phyloP scores from a whole-genome alignment of 2,888 invertebrate species.

The Clunio marinus region DNA sequence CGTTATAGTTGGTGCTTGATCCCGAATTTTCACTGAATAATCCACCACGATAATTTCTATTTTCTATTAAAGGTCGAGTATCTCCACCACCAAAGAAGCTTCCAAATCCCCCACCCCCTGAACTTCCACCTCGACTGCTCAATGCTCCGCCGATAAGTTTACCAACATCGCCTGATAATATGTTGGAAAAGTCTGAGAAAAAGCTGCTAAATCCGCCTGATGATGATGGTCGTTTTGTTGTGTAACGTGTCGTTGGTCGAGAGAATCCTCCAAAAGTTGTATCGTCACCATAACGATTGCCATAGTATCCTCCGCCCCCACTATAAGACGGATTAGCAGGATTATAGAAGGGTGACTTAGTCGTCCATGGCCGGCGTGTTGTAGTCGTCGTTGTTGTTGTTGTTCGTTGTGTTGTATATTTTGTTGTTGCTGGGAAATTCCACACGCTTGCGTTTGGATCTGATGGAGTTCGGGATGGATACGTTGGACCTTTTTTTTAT shows the following conservation, averaged over 20 bases:
- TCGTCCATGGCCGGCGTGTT: slow-evolving; percentile 31
- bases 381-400: slow-evolving; percentile 16
- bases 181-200: slow-evolving; percentile 16
- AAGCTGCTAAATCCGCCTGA: slow-evolving; percentile 18
- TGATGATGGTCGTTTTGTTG: slow-evolving; percentile 33
- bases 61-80: slow-evolving; percentile 34
- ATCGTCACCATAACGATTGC: slow-evolving; percentile 36
- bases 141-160: slow-evolving; percentile 8
- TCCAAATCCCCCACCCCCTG: not conserved
- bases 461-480: not conserved
- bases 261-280: slow-evolving; percentile 11
- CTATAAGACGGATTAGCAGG: slow-evolving; percentile 29
- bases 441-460: slow-evolving; percentile 8
- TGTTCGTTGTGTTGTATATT: not conserved
- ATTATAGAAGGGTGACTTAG: slow-evolving; percentile 30
- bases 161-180: slow-evolving; percentile 25
- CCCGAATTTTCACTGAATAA: slow-evolving; percentile 28
- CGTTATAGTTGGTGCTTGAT: not conserved
- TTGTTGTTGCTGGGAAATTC: slow-evolving; percentile 12
- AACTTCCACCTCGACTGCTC: slow-evolving; percentile 24
- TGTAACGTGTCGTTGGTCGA: not conserved
- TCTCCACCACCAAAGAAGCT: slow-evolving; percentile 16
- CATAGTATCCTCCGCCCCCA: slow-evolving; percentile 28
- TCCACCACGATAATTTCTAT: slow-evolving; percentile 1
- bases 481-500: slow-evolving; percentile 10